These are phyloP conservation scores for Isaurus tuberculatus DNA, from an alignment of 92 coral and sea anemone species.

Conservation along the genomic window DNA sequence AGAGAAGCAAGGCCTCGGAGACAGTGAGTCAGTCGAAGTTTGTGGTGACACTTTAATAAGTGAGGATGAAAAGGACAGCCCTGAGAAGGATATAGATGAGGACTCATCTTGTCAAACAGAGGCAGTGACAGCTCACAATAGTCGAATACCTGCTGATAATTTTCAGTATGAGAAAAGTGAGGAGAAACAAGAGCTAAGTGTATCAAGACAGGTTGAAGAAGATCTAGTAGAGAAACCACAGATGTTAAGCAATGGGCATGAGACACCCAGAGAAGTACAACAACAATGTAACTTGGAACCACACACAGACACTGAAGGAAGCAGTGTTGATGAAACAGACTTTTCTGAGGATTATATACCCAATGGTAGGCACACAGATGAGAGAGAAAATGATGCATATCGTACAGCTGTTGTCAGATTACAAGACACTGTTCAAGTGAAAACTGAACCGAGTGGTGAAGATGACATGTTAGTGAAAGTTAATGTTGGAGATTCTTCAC, in stretches of 20 bases:
- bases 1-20: neutral
- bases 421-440: constrained; percentile 81
- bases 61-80: constrained; percentile 15
- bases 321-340: constrained; percentile 38
- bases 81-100: constrained; percentile 1
- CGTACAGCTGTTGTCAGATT: constrained; percentile 76
- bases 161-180: neutral
- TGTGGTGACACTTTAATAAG: neutral
- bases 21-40: neutral
- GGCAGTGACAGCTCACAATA: neutral
- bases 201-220: constrained; percentile 18
- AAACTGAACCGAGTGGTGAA: constrained; percentile 77
- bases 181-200: neutral
- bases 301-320: constrained; percentile 38
- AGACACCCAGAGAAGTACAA: neutral
- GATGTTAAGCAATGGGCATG: constrained; percentile 15
- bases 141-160: neutral
- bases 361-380: constrained; percentile 22
- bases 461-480: constrained; percentile 17
- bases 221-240: neutral
- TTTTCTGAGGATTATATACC: neutral
- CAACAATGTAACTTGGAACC: neutral
- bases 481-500: neutral
- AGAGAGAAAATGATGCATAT: constrained; percentile 36
- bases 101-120: neutral